Base-by-base conservation (phyloP, 2,113 vertebrate species). In the Oryzias celebensis region DNA sequence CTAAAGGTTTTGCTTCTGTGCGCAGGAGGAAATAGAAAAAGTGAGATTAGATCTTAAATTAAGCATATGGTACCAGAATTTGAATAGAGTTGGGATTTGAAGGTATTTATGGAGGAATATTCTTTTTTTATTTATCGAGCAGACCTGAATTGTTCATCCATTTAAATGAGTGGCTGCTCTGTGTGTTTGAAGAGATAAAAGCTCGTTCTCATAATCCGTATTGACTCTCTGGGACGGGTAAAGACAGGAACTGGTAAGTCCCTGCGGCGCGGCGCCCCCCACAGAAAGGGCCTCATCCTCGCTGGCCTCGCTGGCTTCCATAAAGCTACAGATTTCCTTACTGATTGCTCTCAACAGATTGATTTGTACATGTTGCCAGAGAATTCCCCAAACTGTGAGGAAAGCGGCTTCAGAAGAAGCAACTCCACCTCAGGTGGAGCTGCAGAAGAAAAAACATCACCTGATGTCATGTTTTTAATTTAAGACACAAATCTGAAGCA, bases 261-360 rank as follows among this genome's bases (percentile, higher is more conserved):
- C 86, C 87, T 36, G 74, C 80, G 53, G 82, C 62, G 79, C 90
- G 88, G 88, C 85, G 81, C 78, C 84, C 86, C 78, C 86, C 78
- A 28, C 73, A 80, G 77, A 90, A 87, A 77, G 76, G 78, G 66
- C 86, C 88, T 89, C 87, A 89, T 89, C 88, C 88, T 69, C 71
- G 80, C 84, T 90, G 86, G 77, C 81, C 36, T 36, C 36, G 73
- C 70, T 62, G 68, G 65, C 60, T 85, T 89, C 83, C 84, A 90
- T 90, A 89, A 90, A 87, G 90, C 88, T 89, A 91, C 89, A 92
- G 92, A 92, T 93, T 92, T 92, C 88, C 89, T 86, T 89, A 91
- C 89, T 88, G 91, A 92, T 90, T 90, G 90, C 87, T 89, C 89
- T 90, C 89, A 77, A 52, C 79, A 84, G 85, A 91, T 90, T 90